A percentile compares a stretch with the other conserved stretches of the same genome.
Conservation (phyloP, 2,888 invertebrate species). For the Idaea aversata region DNA sequence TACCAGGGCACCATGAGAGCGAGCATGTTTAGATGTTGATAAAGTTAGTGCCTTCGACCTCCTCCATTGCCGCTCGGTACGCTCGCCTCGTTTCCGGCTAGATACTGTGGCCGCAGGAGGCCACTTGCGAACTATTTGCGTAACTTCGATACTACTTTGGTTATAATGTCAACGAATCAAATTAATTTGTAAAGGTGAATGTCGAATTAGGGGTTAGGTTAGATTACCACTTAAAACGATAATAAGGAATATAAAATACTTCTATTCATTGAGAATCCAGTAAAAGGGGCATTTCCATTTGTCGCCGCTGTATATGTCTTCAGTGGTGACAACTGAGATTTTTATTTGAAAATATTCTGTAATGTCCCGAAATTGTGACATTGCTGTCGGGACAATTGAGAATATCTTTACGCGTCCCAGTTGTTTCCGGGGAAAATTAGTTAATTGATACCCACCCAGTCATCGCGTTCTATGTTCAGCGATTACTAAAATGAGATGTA, state of each 20-base stretch:
- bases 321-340: too few species aligned
- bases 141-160: slow-evolving; percentile 22
- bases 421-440: too few species aligned
- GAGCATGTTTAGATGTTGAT: slow-evolving; percentile 63
- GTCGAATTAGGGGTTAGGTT: slow-evolving; percentile 9
- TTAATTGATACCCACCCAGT: too few species aligned
- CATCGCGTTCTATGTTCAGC: too few species aligned
- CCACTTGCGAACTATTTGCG: slow-evolving; percentile 20
- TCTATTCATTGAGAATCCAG: too few species aligned
- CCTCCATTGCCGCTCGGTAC: slow-evolving; percentile 66
- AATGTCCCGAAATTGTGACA: too few species aligned
- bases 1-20: slow-evolving; percentile 62
- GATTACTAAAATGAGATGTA: too few species aligned
- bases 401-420: too few species aligned
- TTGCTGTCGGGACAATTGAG: too few species aligned
- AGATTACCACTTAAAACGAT: background rate
- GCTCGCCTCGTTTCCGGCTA: slow-evolving; percentile 65
- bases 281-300: too few species aligned
- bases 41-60: slow-evolving; percentile 58
- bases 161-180: slow-evolving; percentile 36
- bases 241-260: background rate
- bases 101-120: slow-evolving; percentile 40
- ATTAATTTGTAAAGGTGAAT: slow-evolving; percentile 32
- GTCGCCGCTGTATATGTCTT: too few species aligned
- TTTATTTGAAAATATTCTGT: too few species aligned